A percentile compares a stretch with the other conserved stretches of the same genome.
Evolutionary conservation across 2,113 vertebrate genomes (phyloP).

Genomic region (Potamarius usumacintae): DNA sequence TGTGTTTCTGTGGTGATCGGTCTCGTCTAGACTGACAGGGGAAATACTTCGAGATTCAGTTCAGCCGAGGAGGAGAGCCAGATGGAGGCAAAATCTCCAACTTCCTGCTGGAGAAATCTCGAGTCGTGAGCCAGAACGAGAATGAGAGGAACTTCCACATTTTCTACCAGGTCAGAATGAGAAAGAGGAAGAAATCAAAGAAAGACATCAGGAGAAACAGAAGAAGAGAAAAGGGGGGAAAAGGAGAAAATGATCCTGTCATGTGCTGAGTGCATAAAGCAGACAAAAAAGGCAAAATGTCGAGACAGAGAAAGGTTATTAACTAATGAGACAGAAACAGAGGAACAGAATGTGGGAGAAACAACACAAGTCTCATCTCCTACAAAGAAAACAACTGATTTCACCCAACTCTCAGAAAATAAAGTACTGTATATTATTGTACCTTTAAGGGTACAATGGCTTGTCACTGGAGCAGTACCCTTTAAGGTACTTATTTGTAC

Average conservation of each 20-base stretch:
- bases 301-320: not conserved
- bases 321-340: not conserved
- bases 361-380: not conserved
- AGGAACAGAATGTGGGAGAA: not conserved
- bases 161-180: conserved; percentile 88
- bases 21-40: conserved; percentile 72
- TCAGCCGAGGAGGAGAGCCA: conserved; percentile 92
- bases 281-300: not conserved
- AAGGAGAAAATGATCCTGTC: not conserved
- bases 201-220: not conserved
- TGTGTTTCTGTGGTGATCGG: not conserved
- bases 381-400: not conserved
- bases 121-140: conserved; percentile 94
- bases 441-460: too few relatives aligned
- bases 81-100: conserved; percentile 97
- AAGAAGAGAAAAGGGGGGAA: not conserved
- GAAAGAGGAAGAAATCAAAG: not conserved
- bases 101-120: conserved; percentile 94
- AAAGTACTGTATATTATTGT: too few relatives aligned
- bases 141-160: conserved; percentile 95
- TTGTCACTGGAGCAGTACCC: too few relatives aligned
- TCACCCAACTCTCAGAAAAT: not conserved
- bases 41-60: conserved; percentile 99
- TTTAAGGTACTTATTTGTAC: too few relatives aligned
- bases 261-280: not conserved